Percentiles rank a stretch among this genome's conserved stretches.
Conservation (phyloP, 2,797 vertebrate genomes). For the Coregonus suidteri region DNA sequence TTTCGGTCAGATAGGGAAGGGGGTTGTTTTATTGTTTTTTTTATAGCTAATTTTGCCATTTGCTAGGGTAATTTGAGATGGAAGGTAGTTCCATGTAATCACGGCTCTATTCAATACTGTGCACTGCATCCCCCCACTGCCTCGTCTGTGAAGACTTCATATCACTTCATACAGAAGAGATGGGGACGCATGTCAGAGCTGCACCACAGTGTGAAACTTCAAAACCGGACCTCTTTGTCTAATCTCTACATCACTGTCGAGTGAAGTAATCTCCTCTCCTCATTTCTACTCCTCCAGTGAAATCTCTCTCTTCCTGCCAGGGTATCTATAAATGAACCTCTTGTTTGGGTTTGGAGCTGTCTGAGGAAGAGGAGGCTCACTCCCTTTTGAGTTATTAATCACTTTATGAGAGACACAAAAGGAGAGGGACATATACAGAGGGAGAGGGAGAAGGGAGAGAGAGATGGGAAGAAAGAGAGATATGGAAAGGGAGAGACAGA, state of each 20-base stretch:
- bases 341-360: constrained; percentile 67
- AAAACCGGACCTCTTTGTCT: constrained; percentile 51
- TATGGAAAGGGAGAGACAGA: not conserved
- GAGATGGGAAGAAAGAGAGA: not conserved
- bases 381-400: constrained; percentile 47
- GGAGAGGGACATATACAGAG: not conserved
- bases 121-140: too few species aligned
- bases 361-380: constrained; percentile 32
- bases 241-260: constrained; percentile 57
- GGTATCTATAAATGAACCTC: constrained; percentile 60
- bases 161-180: not conserved
- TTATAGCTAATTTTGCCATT: too few species aligned
- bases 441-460: not conserved
- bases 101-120: too few species aligned
- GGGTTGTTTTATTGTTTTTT: too few species aligned
- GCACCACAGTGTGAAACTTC: constrained; percentile 29
- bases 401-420: constrained; percentile 24
- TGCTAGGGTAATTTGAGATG: too few species aligned
- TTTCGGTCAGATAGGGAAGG: too few species aligned
- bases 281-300: constrained; percentile 34
- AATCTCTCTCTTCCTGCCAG: constrained; percentile 40
- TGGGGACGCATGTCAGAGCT: not conserved
- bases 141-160: not conserved
- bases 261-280: constrained; percentile 49
- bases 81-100: too few species aligned